Evolutionary conservation across 2,888 invertebrate genomes (phyloP), one percentile per base, ranked within the genome.

Genomic region (Machimus atricapillus): DNA sequence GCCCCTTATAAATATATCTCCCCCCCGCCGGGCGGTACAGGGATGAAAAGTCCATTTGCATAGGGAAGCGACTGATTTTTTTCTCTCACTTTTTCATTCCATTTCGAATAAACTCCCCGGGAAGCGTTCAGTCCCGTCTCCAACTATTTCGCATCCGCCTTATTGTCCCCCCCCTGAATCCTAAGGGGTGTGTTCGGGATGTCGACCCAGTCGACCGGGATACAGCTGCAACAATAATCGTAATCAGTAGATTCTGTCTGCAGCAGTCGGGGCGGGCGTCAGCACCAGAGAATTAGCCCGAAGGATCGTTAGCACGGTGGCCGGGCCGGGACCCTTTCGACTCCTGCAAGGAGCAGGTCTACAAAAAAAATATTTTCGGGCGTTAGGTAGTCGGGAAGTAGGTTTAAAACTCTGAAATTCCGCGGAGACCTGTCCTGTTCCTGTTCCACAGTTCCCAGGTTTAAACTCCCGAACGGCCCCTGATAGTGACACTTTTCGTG

Each of bases 11-110:
- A 86, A 87, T 87, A 87, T 82, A 40, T 66, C 16, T 37, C n/a
- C 7, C 56, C 19, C 56, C 8, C 12, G 58, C n/a, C n/a, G 79
- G 3, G 86, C 66, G 66, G 58, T 8, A 58, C 2, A 9, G 23
- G 66, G 78, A 87, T 86, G 85, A 86, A 86, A 87, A 83, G 86
- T 73, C 86, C 87, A 87, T 87, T 87, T 87, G 86, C 87, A 86
- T 87, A 86, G 86, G 86, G 86, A 86, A 87, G 82, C 86, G 86
- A 37, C 79, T 43, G n/a, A 78, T 34, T 87, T 83, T 83, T 74
- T 37, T 46, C 31, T 74, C 74, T 85, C 23, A 66, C 40, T 83
- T 83, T 73, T 83, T 40, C 73, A 73, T 83, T 27, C 27, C 46
- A 27, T 43, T 85, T 6, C 58, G 73, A 74, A 58, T 58, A 85